Evolutionary conservation across 2,888 invertebrate genomes (phyloP).

Genomic region (Unio pictorum): DNA sequence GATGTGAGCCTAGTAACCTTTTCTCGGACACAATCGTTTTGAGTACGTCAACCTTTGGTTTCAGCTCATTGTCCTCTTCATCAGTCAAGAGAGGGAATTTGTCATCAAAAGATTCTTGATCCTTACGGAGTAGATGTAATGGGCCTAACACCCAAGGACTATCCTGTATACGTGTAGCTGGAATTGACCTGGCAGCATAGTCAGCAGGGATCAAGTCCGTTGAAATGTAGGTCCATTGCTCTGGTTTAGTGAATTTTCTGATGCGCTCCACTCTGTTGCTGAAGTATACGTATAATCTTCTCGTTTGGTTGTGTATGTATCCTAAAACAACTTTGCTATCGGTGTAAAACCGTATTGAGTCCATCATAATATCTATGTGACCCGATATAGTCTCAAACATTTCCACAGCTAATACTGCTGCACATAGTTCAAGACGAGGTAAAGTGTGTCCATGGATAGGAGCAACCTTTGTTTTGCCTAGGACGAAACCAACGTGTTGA

Average conservation of each 20-base stretch:
- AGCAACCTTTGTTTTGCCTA: slow-evolving; percentile 42
- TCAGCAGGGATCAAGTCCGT: slow-evolving; percentile 32
- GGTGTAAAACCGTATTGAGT: slow-evolving; percentile 17
- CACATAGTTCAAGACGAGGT: slow-evolving; percentile 40
- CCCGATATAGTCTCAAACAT: slow-evolving; percentile 16
- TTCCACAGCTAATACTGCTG: slow-evolving; percentile 32
- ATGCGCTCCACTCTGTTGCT: slow-evolving; percentile 27
- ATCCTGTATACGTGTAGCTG: slow-evolving; percentile 3
- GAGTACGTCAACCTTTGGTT: slow-evolving; percentile 7
- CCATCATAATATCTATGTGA: slow-evolving; percentile 12
- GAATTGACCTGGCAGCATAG: slow-evolving; percentile 17
- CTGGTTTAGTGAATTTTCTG: slow-evolving; percentile 8
- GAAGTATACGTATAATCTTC: slow-evolving; percentile 38
- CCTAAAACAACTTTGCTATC: slow-evolving; percentile 36
- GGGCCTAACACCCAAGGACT: slow-evolving; percentile 30
- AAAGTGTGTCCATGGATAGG: slow-evolving; percentile 32
- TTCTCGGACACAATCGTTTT: neutral
- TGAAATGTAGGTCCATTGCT: slow-evolving; percentile 30
- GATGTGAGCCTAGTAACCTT: too few relatives aligned
- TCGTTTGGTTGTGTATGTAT: slow-evolving; percentile 28
- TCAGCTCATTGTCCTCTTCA: slow-evolving; percentile 14
- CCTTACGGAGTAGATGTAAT: neutral
- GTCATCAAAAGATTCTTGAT: neutral
- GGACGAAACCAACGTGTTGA: slow-evolving; percentile 19
- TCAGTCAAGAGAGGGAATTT: slow-evolving; percentile 14